A percentile compares a stretch with the other conserved stretches of the same genome.
Conservation (phyloP, 2,888 invertebrate genomes). For the Calameuta filiformis region DNA sequence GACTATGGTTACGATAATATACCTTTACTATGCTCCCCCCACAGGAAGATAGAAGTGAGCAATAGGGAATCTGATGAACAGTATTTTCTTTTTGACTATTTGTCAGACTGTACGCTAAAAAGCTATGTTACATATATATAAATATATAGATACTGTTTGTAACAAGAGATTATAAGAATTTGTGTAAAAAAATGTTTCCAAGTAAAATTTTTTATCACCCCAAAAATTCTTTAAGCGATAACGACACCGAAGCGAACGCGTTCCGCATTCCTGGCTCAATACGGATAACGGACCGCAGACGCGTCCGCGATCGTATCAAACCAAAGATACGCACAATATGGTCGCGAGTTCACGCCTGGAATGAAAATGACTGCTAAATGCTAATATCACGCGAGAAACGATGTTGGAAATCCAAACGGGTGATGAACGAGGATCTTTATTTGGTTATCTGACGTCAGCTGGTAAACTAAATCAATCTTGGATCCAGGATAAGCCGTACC, state of each 20-base stretch:
- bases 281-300: not conserved
- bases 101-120: no score
- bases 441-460: not conserved
- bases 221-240: not conserved
- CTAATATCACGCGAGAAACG: not conserved
- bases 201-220: not conserved
- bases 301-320: not conserved
- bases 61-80: no score
- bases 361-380: not conserved
- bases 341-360: not conserved
- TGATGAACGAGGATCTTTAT: not conserved
- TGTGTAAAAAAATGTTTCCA: not conserved
- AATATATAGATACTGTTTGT: no score
- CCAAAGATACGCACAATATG: not conserved
- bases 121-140: no score
- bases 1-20: not conserved
- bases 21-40: no score
- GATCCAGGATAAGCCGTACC: not conserved
- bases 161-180: no score
- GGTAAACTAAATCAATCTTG: not conserved
- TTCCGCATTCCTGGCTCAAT: not conserved
- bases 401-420: not conserved
- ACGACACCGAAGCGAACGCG: not conserved
- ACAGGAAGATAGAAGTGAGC: no score
- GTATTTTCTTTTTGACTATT: no score